Evolutionary conservation across 2,888 invertebrate genomes (phyloP).

Genomic region (Drosophila anomelani): DNA sequence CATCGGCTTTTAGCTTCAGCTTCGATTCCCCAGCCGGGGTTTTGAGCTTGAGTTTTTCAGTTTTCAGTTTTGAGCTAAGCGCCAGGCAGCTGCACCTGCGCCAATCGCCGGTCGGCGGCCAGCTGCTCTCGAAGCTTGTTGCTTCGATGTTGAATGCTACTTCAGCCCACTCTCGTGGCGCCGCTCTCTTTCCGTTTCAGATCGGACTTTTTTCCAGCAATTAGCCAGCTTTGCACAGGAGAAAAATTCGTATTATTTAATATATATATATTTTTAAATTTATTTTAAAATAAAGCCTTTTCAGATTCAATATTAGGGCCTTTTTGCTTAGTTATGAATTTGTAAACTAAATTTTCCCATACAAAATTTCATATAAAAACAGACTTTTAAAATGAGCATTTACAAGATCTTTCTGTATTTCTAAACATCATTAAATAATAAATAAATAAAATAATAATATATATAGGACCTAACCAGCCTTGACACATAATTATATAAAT

Average conservation of each 20-base stretch:
- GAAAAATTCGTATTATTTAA: not conserved
- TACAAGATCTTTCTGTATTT: not conserved
- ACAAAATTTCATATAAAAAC: not conserved
- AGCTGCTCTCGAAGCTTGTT: conserved; percentile 51
- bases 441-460: conserved; percentile 1
- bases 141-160: conserved; percentile 49
- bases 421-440: not conserved
- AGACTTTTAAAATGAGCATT: not conserved
- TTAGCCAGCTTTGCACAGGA: conserved; percentile 1
- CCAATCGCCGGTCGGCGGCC: conserved; percentile 66
- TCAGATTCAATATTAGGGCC: too few species aligned
- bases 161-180: conserved; percentile 45
- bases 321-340: not conserved
- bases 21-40: conserved; percentile 15
- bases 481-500: not conserved
- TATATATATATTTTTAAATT: not conserved
- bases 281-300: too few species aligned
- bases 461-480: not conserved
- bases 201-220: conserved; percentile 30
- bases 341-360: not conserved
- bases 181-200: conserved; percentile 68
- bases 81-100: conserved; percentile 78
- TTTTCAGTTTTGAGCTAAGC: conserved; percentile 57
- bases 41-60: conserved; percentile 19
- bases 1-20: conserved; percentile 22